Evolutionary conservation across 1,140 invertebrate species (phyloP).

Genomic region (Condylostylus longicornis): DNA sequence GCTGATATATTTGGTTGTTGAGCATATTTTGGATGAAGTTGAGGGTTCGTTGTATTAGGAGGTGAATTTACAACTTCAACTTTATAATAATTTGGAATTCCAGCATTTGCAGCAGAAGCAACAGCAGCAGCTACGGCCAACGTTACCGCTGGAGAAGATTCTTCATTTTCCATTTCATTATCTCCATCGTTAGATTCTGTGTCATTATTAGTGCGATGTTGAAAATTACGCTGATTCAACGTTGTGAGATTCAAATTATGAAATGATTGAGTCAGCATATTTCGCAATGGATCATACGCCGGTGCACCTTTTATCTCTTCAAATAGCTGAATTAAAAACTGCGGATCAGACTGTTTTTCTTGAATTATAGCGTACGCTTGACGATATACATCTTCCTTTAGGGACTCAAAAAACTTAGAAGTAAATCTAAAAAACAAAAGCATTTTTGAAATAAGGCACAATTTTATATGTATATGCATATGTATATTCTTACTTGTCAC

Average conservation of each 20-base stretch:
- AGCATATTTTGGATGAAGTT: too few species aligned
- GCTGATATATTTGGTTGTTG: too few species aligned
- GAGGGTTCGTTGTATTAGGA: too few species aligned
- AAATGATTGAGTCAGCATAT: constrained; percentile 43
- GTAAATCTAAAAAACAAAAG: constrained; percentile 31
- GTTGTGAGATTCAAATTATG: constrained; percentile 29
- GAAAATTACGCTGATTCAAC: constrained; percentile 10
- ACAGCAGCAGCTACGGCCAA: constrained; percentile 10
- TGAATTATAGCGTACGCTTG: constrained; percentile 52
- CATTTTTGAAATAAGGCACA: too few species aligned
- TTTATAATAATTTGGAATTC: constrained; percentile 10
- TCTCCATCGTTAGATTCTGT: constrained; percentile 1
- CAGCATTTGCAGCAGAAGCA: constrained; percentile 3
- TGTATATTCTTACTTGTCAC: constrained; percentile 15
- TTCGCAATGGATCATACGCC: constrained; percentile 46
- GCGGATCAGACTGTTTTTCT: constrained; percentile 49
- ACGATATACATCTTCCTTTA: constrained; percentile 51
- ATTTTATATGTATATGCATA: not conserved
- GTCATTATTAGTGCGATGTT: not conserved
- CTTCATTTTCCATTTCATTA: constrained; percentile 3
- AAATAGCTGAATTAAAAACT: constrained; percentile 50
- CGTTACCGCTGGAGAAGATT: constrained; percentile 3
- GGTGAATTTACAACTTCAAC: too few species aligned
- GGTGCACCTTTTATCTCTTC: constrained; percentile 44
- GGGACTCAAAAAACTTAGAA: constrained; percentile 45